Percentiles rank a stretch among this genome's conserved stretches.
phyloP scores from a whole-genome alignment of 2,888 invertebrate genomes.

The Euzophera pinguis region DNA sequence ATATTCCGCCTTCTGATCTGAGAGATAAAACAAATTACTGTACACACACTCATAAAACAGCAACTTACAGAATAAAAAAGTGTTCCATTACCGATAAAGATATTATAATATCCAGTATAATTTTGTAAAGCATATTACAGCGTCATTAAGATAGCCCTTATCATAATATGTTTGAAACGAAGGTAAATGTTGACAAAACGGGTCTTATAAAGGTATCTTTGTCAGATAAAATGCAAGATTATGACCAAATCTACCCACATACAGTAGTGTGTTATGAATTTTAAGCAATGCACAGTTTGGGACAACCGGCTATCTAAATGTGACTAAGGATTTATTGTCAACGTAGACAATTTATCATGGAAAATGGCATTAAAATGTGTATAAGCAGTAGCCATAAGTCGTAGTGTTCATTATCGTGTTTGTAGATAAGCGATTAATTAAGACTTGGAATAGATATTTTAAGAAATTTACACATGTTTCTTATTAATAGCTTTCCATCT shows the following conservation, averaged over 20 bases:
- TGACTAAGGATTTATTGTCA: constrained; percentile 39
- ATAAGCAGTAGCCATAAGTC: not conserved
- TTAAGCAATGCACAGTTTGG: constrained; percentile 47
- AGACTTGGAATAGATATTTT: no score
- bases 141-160: constrained; percentile 63
- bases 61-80: constrained; percentile 47
- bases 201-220: constrained; percentile 41
- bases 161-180: constrained; percentile 45
- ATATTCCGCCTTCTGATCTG: constrained; percentile 18
- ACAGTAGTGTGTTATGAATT: constrained; percentile 60
- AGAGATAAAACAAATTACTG: constrained; percentile 46
- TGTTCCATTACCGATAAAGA: constrained; percentile 55
- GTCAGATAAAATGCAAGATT: constrained; percentile 55
- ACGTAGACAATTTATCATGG: constrained; percentile 20
- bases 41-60: constrained; percentile 41
- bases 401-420: not conserved
- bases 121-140: constrained; percentile 47
- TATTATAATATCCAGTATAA: constrained; percentile 52
- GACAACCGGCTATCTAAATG: constrained; percentile 62
- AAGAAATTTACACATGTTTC: no score
- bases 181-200: constrained; percentile 55
- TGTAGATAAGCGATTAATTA: not conserved
- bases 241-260: constrained; percentile 54
- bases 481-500: no score
- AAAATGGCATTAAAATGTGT: constrained; percentile 4